Evolutionary conservation across 2,113 vertebrate species (phyloP), one percentile per base, ranked within the genome.

Genomic region (Antechinus stuartii): DNA sequence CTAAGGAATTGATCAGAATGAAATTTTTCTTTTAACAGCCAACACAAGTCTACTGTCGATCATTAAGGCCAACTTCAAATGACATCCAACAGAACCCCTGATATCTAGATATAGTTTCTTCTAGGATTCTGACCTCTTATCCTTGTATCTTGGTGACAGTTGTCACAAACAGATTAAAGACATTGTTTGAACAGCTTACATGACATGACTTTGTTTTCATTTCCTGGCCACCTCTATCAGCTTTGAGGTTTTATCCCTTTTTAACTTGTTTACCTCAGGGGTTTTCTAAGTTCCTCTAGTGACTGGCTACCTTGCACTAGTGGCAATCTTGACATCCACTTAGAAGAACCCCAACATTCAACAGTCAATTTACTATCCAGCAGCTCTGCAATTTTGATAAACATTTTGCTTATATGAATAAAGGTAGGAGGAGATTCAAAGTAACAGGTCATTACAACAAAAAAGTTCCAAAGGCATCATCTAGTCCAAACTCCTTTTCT

Each of bases 101-200:
- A 91, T 95, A 93, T 95, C 49, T 54, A 16, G 46, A 30, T 92
- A 76, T 35, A n/a, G 56, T 49, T 84, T 90, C 46, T 25, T n/a
- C 56, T 92, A 91, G 46, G 47, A 1, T 54, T 95, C n/a, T 96
- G 95, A 95, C 30, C 54, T 95, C 91, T 27, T 27, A 54, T 47
- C 91, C 55, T 25, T 91, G 35, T 94, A 90, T 47, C 93, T 90
- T 93, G 94, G 96, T 0, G 12, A 97, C 95, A 95, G 91, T 92
- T 93, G 68, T 92, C 95, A 56, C 89, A 94, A 97, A 97, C 96
- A 96, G 96, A 97, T 95, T 94, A 96, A 95, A 95, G 95, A 56
- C 8, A 76, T 95, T 97, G 93, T 96, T 95, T 97, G 90, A 95
- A 95, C 76, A 96, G 94, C 96, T 93, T 96, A 54, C 2, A 0